Evolutionary conservation across 2,113 vertebrate genomes (phyloP).

Genomic region (Polypterus senegalus): DNA sequence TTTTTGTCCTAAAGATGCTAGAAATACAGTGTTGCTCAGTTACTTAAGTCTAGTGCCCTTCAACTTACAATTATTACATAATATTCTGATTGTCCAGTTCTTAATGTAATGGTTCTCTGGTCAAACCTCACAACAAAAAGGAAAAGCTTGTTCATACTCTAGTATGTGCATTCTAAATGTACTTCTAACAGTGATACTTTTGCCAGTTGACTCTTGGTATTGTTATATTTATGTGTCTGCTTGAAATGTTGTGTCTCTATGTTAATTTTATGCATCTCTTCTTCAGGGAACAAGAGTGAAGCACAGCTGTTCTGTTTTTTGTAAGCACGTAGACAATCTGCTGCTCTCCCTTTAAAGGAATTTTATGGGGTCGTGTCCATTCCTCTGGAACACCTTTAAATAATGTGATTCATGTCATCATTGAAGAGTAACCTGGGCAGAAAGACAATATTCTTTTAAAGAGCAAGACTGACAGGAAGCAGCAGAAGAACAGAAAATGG

Average conservation of each 20-base stretch:
- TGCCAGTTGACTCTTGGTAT: no score
- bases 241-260: neutral
- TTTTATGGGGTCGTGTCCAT: neutral
- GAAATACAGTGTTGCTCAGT: no score
- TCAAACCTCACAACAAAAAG: no score
- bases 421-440: slow-evolving; percentile 37
- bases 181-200: no score
- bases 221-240: no score
- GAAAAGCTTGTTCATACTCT: no score
- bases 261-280: neutral
- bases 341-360: slow-evolving; percentile 36
- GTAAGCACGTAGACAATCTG: slow-evolving; percentile 30
- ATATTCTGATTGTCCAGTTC: no score
- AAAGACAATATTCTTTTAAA: slow-evolving; percentile 31
- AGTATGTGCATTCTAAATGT: no score
- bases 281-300: neutral
- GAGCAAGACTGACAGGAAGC: slow-evolving; percentile 29
- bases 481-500: slow-evolving; percentile 28
- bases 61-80: no score
- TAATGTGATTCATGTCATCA: slow-evolving; percentile 4
- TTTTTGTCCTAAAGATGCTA: no score
- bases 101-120: no score
- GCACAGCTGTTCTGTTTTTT: neutral
- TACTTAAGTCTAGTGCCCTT: no score
- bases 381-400: slow-evolving; percentile 3